phyloP scores from a whole-genome alignment of 2,113 vertebrate species.

The Arvicanthis niloticus region DNA sequence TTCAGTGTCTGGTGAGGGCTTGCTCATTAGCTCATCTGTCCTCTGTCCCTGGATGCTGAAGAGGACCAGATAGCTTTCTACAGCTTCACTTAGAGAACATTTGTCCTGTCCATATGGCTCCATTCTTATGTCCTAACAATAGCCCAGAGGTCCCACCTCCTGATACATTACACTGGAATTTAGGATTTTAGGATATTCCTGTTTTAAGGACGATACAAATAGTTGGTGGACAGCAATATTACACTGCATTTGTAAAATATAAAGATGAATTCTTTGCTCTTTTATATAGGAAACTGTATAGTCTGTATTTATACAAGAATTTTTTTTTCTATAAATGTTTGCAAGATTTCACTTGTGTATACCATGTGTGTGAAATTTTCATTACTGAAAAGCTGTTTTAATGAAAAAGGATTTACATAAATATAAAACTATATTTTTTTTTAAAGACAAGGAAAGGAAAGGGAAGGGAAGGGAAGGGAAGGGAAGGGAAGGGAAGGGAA shows the following conservation, averaged over 20 bases:
- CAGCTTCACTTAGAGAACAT: not conserved
- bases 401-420: not conserved
- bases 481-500: not conserved
- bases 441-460: no score
- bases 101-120: not conserved
- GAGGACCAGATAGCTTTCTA: not conserved
- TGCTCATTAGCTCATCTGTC: not conserved
- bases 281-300: not conserved
- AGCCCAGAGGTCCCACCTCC: not conserved
- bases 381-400: not conserved
- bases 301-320: not conserved
- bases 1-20: not conserved
- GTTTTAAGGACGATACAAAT: not conserved
- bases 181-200: not conserved
- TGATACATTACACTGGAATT: not conserved
- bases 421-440: not conserved
- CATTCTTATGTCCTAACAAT: not conserved
- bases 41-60: not conserved
- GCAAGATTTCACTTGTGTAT: not conserved
- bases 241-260: not conserved
- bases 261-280: not conserved
- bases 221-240: not conserved
- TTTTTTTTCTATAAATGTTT: conserved; percentile 19
- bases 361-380: not conserved
- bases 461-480: not conserved